Evolutionary conservation across 37 sponge, comb jelly and placozoan species (phyloP), one percentile per base, ranked within the genome.

Genomic region (Geodia barretti): DNA sequence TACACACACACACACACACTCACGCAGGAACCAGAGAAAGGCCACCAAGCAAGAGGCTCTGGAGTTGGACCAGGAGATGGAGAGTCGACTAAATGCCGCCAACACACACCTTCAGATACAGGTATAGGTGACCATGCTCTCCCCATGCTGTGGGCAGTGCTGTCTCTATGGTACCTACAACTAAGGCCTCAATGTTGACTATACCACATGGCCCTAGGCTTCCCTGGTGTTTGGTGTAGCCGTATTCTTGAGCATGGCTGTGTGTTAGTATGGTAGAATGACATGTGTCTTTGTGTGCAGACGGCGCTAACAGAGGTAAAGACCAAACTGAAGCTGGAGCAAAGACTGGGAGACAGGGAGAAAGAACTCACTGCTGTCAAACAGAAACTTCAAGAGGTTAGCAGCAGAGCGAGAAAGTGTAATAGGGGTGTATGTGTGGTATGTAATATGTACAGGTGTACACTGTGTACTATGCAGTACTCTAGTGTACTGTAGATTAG

Each of bases 11-110:
- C 66, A 73, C 64, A 82, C 66, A 82, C 66, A 81, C 41, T 17
- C 58, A 38, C 83, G 3, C 74, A 91, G 91, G 4, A 91, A 86
- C n/a, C 83, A 91, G 70, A 59, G 83, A 0, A 76, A 81, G 60
- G 91, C 72, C 28, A 86, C 73, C 4, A 81, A 82, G 29, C 33
- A 59, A 64, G 80, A 86, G 36, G 91, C 82, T 39, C 14, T 41
- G 1, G 67, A 77, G 28, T 23, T 91, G 43, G 91, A 86, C 33
- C 47, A 83, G 66, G 87, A 86, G 35, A 71, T 91, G 23, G 87
- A 86, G 41, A 65, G 82, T 54, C 71, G 77, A 33, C 86, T 86
- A 23, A 64, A 41, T 39, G 83, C 68, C 14, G 77, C 87, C 58
- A 62, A 79, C 29, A 82, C 78, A 9, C 76, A 63, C 30, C 78